phyloP scores from a whole-genome alignment of 2,797 vertebrate species.

The Trichosurus vulpecula region DNA sequence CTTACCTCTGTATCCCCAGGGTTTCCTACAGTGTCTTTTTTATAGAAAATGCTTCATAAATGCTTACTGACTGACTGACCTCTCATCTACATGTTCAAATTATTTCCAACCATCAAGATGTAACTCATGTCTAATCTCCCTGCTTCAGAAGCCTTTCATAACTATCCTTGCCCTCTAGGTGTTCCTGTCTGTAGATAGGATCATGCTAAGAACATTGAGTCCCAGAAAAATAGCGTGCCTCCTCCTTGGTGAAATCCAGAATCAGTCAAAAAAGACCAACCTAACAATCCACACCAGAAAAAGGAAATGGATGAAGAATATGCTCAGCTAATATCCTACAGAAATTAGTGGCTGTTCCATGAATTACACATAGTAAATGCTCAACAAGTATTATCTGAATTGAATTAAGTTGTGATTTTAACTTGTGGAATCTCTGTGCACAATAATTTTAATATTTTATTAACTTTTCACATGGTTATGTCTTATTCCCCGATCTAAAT shows the following conservation, averaged over 20 bases:
- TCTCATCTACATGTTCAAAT: neutral
- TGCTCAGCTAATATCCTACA: neutral
- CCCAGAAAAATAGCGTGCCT: neutral
- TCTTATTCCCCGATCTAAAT: neutral
- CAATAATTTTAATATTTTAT: constrained; percentile 1
- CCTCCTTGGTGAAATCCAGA: neutral
- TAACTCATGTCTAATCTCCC: neutral
- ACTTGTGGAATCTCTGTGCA: neutral
- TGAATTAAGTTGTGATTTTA: neutral
- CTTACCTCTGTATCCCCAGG: neutral
- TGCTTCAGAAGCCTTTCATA: neutral
- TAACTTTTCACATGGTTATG: neutral
- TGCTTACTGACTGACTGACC: neutral
- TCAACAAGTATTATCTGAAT: neutral
- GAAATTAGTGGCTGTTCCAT: neutral
- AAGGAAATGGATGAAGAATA: neutral
- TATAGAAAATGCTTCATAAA: neutral
- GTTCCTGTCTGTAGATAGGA: neutral
- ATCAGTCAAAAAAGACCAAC: neutral
- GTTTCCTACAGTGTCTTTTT: neutral
- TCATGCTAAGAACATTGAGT: neutral
- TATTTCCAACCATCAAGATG: neutral
- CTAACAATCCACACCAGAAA: neutral
- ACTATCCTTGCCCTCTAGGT: neutral
- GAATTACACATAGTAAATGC: neutral